Evolutionary conservation across 2,797 vertebrate genomes (phyloP), one percentile per base, ranked within the genome.

Genomic region (Falco berigora): DNA sequence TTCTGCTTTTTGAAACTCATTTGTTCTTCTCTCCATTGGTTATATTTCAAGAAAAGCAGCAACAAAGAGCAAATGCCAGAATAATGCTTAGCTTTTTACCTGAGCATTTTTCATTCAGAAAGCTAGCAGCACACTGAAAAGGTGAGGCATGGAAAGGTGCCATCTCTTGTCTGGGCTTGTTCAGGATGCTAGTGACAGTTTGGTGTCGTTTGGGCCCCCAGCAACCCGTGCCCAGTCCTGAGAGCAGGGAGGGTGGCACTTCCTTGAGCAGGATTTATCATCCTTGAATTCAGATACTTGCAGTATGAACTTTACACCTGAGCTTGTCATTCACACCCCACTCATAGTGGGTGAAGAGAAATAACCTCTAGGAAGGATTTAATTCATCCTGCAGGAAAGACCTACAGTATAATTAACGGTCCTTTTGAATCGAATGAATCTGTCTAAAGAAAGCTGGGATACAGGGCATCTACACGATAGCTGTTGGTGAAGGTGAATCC

Each of bases 401-500:
- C 27, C 52, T 56, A 1, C 14, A 18, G 13, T 46, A 2, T 81
- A 30, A 75, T 46, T 52, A 62, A 34, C 9, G 30, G 23, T 63
- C 55, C 47, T 59, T 75, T 23, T 24, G 38, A 76, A 46, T 16
- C 2, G 2, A 32, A 6, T 6, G 6, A 14, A 25, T 63, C 0
- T 0, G 32, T 47, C 34, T 44, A 8, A 34, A 11, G 34, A 52
- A 38, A 73, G 58, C 44, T 47, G 21, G 40, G 55, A 5, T 9
- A 6, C 1, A 10, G n/a, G n/a, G 32, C 63, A 34, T 18, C 7
- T 16, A 3, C 4, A 9, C 49, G 5, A 4, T 14, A 30, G 36
- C 68, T 44, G 67, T 14, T 47, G 6, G 64, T 6, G 76, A 59
- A 66, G 71, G 63, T 6, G 8, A 47, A 24, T 53, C 23, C 55